Percentiles rank a stretch among this genome's conserved stretches.
Evolutionary conservation across 1,140 invertebrate species (phyloP).

Genomic region (Branchinecta lindahli): DNA sequence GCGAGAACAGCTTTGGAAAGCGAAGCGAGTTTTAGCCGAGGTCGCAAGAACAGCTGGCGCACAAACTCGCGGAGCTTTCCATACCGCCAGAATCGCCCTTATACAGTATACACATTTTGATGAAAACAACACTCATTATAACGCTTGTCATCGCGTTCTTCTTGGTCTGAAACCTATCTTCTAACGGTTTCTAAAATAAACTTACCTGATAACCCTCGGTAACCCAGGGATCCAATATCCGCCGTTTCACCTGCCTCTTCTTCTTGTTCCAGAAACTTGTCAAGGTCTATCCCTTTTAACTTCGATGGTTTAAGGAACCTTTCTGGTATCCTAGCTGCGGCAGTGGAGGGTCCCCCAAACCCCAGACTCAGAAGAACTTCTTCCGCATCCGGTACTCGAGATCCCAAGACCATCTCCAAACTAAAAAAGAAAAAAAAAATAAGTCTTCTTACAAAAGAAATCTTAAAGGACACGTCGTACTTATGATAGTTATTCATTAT

Average conservation of each 20-base stretch:
- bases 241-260: constrained; percentile 9
- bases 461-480: no score
- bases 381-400: constrained; percentile 14
- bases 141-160: no score
- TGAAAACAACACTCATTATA: no score
- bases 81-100: no score
- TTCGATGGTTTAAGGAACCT: constrained; percentile 13
- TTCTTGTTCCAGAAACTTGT: constrained; percentile 3
- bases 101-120: no score
- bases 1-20: no score
- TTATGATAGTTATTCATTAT: no score
- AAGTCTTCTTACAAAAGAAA: background rate
- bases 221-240: constrained; percentile 10
- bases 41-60: no score
- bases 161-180: no score
- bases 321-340: background rate
- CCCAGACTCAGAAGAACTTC: constrained; percentile 10
- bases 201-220: constrained; percentile 11
- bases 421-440: background rate
- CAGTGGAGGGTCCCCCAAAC: constrained; percentile 11
- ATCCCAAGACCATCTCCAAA: background rate
- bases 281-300: constrained; percentile 10
- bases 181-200: background rate
- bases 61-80: no score
- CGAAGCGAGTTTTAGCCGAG: no score